Percentiles rank a stretch among this genome's conserved stretches.
Conservation (phyloP, 2,888 invertebrate species). For the Ligdia adustata region DNA sequence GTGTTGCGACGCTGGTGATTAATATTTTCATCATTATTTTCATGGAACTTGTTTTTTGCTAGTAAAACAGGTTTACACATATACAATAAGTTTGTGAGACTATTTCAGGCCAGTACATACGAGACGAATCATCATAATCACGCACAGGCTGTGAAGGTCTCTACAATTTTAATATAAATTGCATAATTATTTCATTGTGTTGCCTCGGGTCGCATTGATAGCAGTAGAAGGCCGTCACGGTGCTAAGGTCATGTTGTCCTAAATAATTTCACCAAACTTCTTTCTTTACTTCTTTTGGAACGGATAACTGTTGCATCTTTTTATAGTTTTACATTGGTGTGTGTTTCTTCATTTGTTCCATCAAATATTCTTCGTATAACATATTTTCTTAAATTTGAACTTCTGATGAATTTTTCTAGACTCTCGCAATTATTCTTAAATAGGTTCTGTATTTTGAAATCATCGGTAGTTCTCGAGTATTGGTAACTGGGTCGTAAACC, state of each 20-base stretch:
- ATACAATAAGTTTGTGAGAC: too few species aligned
- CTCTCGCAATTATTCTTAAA: too few species aligned
- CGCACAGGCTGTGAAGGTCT: background rate
- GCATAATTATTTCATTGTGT: constrained; percentile 12
- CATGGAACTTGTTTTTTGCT: too few species aligned
- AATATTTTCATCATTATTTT: too few species aligned
- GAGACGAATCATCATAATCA: background rate
- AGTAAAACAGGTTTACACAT: too few species aligned
- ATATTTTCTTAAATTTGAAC: too few species aligned
- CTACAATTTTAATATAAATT: constrained; percentile 3
- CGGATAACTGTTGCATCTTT: constrained; percentile 27
- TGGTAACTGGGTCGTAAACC: too few species aligned
- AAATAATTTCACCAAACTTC: constrained; percentile 28
- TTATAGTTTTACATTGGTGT: constrained; percentile 19
- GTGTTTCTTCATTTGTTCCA: constrained; percentile 14
- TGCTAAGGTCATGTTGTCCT: constrained; percentile 30
- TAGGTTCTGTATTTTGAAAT: too few species aligned
- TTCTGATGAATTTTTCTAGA: too few species aligned
- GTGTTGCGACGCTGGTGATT: too few species aligned
- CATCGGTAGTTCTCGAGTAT: too few species aligned
- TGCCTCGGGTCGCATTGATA: background rate
- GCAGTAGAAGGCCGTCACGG: constrained; percentile 5
- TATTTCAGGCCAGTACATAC: too few species aligned
- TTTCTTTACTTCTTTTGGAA: constrained; percentile 31
- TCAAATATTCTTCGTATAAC: background rate